Evolutionary conservation across 2,888 invertebrate species (phyloP).

Genomic region (Athalia circularis): DNA sequence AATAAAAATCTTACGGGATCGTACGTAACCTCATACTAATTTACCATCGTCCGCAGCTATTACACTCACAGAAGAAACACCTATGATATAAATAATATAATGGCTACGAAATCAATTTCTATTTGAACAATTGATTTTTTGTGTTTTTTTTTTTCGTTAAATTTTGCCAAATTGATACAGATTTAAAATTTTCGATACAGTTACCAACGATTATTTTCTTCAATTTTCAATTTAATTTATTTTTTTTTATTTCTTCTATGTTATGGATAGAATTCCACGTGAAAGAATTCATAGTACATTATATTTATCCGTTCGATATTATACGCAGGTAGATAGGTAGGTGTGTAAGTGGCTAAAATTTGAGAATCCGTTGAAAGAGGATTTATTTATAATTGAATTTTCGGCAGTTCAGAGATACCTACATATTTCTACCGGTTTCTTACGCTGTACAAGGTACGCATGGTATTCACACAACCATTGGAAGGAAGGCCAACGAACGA

Average conservation of each 20-base stretch:
- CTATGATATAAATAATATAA: constrained; percentile 2
- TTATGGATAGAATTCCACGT: too few species aligned
- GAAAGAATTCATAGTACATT: too few species aligned
- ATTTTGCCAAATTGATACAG: too few species aligned
- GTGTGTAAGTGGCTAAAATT: too few species aligned
- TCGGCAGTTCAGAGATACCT: background rate
- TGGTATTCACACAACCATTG: background rate
- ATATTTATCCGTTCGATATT: too few species aligned
- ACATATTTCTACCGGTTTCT: background rate
- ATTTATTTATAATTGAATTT: background rate
- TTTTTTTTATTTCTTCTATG: too few species aligned
- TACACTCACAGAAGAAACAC: too few species aligned
- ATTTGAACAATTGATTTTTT: background rate
- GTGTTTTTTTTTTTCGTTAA: too few species aligned
- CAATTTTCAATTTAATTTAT: too few species aligned
- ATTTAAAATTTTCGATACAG: too few species aligned
- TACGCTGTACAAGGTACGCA: background rate
- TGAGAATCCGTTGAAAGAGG: background rate
- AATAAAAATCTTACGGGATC: constrained; percentile 31
- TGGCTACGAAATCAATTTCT: background rate
- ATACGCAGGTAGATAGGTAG: too few species aligned
- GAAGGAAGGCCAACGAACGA: background rate
- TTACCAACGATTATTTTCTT: too few species aligned
- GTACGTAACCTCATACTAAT: constrained; percentile 68
- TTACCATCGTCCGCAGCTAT: constrained; percentile 61